These are phyloP conservation scores for Timema podura DNA, from an alignment of 2,888 invertebrate genomes.

Conservation along the genomic window DNA sequence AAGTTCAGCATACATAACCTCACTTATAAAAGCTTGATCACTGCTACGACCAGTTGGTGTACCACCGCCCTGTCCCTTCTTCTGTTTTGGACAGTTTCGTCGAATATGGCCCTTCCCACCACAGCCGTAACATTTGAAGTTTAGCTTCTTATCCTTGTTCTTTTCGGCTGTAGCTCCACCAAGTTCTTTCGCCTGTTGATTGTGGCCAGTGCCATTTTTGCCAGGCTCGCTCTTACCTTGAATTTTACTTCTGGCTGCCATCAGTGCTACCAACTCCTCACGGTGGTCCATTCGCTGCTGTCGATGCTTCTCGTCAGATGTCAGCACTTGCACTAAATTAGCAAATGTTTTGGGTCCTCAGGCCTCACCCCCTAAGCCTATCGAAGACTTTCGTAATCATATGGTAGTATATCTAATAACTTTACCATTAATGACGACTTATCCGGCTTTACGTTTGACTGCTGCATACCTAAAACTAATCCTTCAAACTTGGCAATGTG, in stretches of 20 bases:
- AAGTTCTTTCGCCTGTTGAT: too few relatives aligned
- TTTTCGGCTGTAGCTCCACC: neutral
- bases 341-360: conserved; percentile 14
- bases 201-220: neutral
- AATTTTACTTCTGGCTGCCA: neutral
- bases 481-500: conserved; percentile 22
- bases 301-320: conserved; percentile 19
- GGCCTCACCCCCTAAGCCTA: conserved; percentile 19
- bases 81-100: conserved; percentile 27
- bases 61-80: neutral
- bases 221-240: neutral
- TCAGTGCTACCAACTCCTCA: conserved; percentile 20
- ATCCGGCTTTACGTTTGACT: conserved; percentile 24
- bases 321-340: conserved; percentile 22
- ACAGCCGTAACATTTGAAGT: conserved; percentile 26
- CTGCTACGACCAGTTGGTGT: conserved; percentile 24
- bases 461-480: conserved; percentile 21
- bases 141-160: neutral
- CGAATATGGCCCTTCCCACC: conserved; percentile 25
- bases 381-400: conserved; percentile 20
- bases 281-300: conserved; percentile 6
- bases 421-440: conserved; percentile 20
- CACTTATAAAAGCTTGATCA: conserved; percentile 23
- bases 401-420: conserved; percentile 15
- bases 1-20: too few relatives aligned